Evolutionary conservation across 2,888 invertebrate genomes (phyloP), one percentile per base, ranked within the genome.

Genomic region (Chalcosyrphus nemorum): DNA sequence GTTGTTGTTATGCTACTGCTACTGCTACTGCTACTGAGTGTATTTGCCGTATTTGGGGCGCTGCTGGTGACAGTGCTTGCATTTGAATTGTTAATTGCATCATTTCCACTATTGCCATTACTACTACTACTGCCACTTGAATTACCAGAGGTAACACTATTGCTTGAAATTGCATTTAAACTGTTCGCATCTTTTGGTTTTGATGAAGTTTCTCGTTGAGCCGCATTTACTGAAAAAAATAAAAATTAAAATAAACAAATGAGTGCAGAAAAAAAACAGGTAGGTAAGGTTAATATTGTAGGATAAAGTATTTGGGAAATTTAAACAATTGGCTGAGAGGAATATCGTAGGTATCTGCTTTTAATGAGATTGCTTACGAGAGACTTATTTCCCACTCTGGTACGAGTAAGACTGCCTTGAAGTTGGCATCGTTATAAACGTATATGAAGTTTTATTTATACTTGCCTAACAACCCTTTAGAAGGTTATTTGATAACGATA

Each of bases 191-290:
- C 90, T 87, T 91, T 91, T 66, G 89, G 88, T 76, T 91, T 91
- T 70, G 88, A 88, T 24, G 90, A 89, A 29, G 90, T 88, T 81
- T 91, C 91, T 57, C 91, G 89, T 87, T 91, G 91, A 71, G 91
- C 90, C 72, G 90, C 90, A 43, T 88, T 77, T 81, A 88, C 91
- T 91, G 86, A 17, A 88, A 32, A 29, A 50, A 70, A 17, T 32
- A 6, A 41, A 27, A 17, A 6, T 24, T 4, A 24, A 11, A 6
- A 50, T 13, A 50, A 11, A 29, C 9, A 32, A 29, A 29, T 9
- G 17, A 43, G 1, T 17, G 32, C 7, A 29, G 1, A 2, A 29
- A 27, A 17, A 6, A 15, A 17, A 43, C 15, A 43, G 4, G 13
- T 15, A 41, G 4, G n/a, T n/a, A n/a, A n/a, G n/a, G n/a, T n/a